phyloP scores from a whole-genome alignment of 2,113 vertebrate species.

The Poeciliopsis retropinna region DNA sequence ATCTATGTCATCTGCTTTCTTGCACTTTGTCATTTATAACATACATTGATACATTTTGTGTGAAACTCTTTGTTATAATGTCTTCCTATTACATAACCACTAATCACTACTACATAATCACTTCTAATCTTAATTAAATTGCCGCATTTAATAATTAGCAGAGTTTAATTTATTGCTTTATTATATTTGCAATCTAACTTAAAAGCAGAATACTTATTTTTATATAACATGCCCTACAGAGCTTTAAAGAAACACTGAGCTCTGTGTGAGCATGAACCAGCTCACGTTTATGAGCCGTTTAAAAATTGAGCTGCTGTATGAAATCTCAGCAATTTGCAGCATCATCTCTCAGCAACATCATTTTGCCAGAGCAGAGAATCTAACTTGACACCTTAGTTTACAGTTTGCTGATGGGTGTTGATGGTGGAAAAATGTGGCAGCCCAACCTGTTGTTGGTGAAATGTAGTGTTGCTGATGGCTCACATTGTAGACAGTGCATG shows the following conservation, averaged over 20 bases:
- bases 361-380: constrained; percentile 13
- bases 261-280: neutral
- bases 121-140: too few relatives aligned
- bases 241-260: too few relatives aligned
- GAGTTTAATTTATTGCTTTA: neutral
- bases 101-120: neutral
- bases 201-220: neutral
- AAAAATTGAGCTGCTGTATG: neutral
- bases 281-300: neutral
- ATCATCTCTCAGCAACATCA: neutral
- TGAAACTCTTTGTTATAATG: neutral
- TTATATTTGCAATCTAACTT: neutral
- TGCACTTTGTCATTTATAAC: neutral
- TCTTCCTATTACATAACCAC: neutral
- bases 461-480: constrained; percentile 51
- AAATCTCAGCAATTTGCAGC: neutral
- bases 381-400: constrained; percentile 45
- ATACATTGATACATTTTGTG: neutral
- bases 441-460: constrained; percentile 44
- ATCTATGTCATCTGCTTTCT: constrained; percentile 4
- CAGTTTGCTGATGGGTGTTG: constrained; percentile 46
- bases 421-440: constrained; percentile 44
- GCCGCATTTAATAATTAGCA: neutral
- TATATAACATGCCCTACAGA: neutral
- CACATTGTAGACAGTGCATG: constrained; percentile 13